phyloP scores from a whole-genome alignment of 1,140 invertebrate genomes.

The Cyrtorhinus lividipennis region DNA sequence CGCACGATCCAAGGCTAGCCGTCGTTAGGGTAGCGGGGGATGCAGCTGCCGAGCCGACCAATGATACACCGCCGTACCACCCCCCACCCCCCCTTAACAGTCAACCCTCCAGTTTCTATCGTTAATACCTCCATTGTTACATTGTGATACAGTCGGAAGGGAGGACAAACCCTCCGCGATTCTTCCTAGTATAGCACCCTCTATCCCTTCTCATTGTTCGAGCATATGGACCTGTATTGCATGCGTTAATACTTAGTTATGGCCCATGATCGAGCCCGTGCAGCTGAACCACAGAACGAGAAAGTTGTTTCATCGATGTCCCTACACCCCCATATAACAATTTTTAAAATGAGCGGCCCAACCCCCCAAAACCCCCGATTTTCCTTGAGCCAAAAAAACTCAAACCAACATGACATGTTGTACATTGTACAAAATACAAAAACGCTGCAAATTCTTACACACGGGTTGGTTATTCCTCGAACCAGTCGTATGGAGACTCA shows the following conservation, averaged over 20 bases:
- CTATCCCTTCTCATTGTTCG: neutral
- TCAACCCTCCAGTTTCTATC: neutral
- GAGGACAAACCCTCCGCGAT: neutral
- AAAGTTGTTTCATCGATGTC: too few relatives aligned
- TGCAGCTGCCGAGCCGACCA: constrained; percentile 8
- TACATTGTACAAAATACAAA: too few relatives aligned
- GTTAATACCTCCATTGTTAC: constrained; percentile 15
- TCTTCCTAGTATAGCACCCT: constrained; percentile 1
- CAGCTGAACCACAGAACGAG: too few relatives aligned
- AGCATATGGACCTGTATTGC: neutral
- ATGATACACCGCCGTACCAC: neutral
- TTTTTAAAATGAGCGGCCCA: too few relatives aligned
- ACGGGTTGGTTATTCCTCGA: too few relatives aligned
- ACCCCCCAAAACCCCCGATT: too few relatives aligned
- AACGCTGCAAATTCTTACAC: neutral
- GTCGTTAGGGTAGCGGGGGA: neutral
- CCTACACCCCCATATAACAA: too few relatives aligned
- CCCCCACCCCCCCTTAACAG: neutral
- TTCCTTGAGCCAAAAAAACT: too few relatives aligned
- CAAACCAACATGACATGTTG: too few relatives aligned
- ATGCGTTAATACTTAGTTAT: neutral
- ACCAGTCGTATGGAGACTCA: too few relatives aligned
- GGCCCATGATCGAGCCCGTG: neutral
- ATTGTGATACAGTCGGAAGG: constrained; percentile 11
- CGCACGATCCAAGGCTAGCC: neutral